These are phyloP conservation scores for Aleiodes leptofemur DNA, from an alignment of 2,888 invertebrate genomes.

Conservation along the genomic window DNA sequence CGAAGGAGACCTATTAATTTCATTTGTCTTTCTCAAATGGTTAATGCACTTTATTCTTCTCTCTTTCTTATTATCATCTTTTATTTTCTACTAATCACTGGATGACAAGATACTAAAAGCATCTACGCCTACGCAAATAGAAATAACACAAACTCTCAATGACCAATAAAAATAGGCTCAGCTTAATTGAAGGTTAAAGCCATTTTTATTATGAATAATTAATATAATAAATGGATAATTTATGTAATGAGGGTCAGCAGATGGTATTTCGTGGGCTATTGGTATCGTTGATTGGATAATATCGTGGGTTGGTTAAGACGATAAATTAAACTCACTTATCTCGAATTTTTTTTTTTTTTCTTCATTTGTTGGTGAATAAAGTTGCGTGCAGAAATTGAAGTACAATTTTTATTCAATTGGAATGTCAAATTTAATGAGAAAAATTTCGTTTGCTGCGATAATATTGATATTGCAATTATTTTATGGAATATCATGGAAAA, in stretches of 20 bases:
- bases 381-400: neutral
- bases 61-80: neutral
- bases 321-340: slow-evolving; percentile 45
- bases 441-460: too few relatives aligned
- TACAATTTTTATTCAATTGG: too few relatives aligned
- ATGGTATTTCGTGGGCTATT: slow-evolving; percentile 11
- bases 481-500: too few relatives aligned
- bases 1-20: slow-evolving; percentile 32
- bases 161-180: slow-evolving; percentile 14
- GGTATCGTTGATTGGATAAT: slow-evolving; percentile 47
- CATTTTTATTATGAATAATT: slow-evolving; percentile 49
- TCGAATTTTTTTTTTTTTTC: neutral
- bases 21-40: slow-evolving; percentile 20
- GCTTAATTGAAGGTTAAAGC: slow-evolving; percentile 35
- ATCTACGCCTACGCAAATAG: slow-evolving; percentile 30
- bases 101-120: slow-evolving; percentile 15
- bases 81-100: slow-evolving; percentile 20
- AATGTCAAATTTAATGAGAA: too few relatives aligned
- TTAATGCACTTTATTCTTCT: slow-evolving; percentile 8
- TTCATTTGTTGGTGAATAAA: neutral
- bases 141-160: slow-evolving; percentile 14
- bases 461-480: too few relatives aligned
- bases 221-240: slow-evolving; percentile 52
- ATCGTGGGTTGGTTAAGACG: slow-evolving; percentile 38
- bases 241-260: slow-evolving; percentile 45